phyloP scores from a whole-genome alignment of 2,888 invertebrate species.

The Caenorhabditis angaria region DNA sequence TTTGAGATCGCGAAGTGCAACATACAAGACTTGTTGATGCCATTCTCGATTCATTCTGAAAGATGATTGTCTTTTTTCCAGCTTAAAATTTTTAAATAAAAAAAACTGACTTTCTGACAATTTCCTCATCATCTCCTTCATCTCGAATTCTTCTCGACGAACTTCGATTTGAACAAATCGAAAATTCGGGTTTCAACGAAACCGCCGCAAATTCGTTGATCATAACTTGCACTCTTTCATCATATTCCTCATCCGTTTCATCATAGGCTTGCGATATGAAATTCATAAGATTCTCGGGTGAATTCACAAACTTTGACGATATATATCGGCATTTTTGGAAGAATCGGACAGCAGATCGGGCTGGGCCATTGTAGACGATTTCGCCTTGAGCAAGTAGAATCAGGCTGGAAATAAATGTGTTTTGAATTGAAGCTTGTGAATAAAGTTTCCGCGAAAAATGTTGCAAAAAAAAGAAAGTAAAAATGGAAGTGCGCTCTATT shows the following conservation, averaged over 20 bases:
- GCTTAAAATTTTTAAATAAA: neutral
- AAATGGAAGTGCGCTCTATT: neutral
- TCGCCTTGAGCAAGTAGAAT: constrained; percentile 54
- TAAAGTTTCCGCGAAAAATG: neutral
- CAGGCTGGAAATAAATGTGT: constrained; percentile 24
- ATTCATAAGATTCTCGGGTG: constrained; percentile 72
- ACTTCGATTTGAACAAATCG: neutral
- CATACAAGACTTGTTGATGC: constrained; percentile 27
- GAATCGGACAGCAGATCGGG: constrained; percentile 48
- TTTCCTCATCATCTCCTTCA: constrained; percentile 10
- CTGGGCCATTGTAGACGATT: constrained; percentile 56
- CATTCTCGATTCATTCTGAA: constrained; percentile 17
- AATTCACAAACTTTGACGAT: constrained; percentile 57
- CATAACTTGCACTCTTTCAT: constrained; percentile 16
- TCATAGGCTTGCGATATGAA: constrained; percentile 40
- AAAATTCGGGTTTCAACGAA: constrained; percentile 6
- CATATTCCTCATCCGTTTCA: constrained; percentile 45
- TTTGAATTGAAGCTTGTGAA: neutral
- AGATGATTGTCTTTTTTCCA: neutral
- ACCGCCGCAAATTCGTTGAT: constrained; percentile 9
- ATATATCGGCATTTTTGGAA: constrained; percentile 49
- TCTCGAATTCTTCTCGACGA: neutral
- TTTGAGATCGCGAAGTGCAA: constrained; percentile 19
- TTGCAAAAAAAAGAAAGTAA: neutral
- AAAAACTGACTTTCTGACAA: neutral